phyloP scores from a whole-genome alignment of 2,797 vertebrate genomes.

The Botia kubotai region DNA sequence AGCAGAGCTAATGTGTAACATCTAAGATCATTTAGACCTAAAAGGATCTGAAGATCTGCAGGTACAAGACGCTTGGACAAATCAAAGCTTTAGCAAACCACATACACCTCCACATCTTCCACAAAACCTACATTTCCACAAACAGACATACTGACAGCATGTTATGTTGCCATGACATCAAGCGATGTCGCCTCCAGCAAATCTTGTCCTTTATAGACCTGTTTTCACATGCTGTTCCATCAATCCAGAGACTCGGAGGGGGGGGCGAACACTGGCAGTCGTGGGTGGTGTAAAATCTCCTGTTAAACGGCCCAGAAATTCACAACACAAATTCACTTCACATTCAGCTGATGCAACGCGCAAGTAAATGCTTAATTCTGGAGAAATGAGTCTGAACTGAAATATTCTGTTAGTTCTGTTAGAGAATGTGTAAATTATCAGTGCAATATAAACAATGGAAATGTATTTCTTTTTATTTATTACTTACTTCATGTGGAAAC shows the following conservation, averaged over 20 bases:
- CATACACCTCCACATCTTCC: background rate
- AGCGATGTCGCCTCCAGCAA: background rate
- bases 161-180: conserved; percentile 18
- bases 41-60: too few species aligned
- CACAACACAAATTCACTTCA: too few species aligned
- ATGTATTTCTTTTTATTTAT: too few species aligned
- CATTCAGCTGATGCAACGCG: background rate
- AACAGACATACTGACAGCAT: background rate
- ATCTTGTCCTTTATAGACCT: conserved; percentile 56
- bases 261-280: background rate
- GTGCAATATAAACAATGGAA: too few species aligned
- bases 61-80: too few species aligned
- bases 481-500: too few species aligned
- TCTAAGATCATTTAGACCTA: background rate
- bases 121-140: conserved; percentile 1
- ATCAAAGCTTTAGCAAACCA: too few species aligned
- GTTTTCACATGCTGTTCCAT: conserved; percentile 65
- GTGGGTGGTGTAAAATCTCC: conserved; percentile 64
- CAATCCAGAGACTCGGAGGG: conserved; percentile 59
- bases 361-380: too few species aligned
- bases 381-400: too few species aligned
- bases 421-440: too few species aligned
- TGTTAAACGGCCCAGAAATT: conserved; percentile 25
- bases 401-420: too few species aligned
- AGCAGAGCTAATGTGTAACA: background rate